Evolutionary conservation across 1,140 invertebrate genomes (phyloP).

Genomic region (Argopecten irradians): DNA sequence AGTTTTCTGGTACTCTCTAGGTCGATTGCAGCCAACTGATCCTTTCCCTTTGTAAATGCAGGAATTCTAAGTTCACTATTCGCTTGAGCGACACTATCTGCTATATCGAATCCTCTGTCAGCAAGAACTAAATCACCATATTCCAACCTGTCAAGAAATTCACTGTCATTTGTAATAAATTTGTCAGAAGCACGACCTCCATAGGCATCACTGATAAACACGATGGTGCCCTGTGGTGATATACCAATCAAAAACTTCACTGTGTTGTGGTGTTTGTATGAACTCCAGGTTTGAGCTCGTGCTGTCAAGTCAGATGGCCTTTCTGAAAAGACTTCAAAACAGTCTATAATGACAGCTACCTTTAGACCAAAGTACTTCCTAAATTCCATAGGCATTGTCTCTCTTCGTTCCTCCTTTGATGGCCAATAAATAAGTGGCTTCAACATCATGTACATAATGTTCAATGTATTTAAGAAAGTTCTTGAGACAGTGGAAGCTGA

Average conservation of each 20-base stretch:
- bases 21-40: conserved; percentile 54
- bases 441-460: no score
- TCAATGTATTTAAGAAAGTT: no score
- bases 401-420: no score
- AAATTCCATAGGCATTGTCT: no score
- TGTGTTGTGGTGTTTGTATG: conserved; percentile 34
- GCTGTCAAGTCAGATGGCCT: conserved; percentile 20
- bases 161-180: conserved; percentile 34
- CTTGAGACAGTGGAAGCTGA: no score
- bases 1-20: conserved; percentile 63
- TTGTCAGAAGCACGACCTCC: conserved; percentile 25
- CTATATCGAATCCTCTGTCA: conserved; percentile 28
- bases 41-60: conserved; percentile 49
- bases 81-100: neutral
- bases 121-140: conserved; percentile 32
- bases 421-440: no score
- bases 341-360: conserved; percentile 35
- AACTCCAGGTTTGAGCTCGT: conserved; percentile 23
- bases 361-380: neutral
- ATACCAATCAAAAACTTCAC: conserved; percentile 38
- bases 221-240: conserved; percentile 14
- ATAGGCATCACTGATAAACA: conserved; percentile 32
- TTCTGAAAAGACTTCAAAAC: conserved; percentile 29
- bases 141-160: conserved; percentile 25
- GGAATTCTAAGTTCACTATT: conserved; percentile 48